Percentiles rank a stretch among this genome's conserved stretches.
phyloP scores from a whole-genome alignment of 2,113 vertebrate genomes.

The Pelusios castaneus region DNA sequence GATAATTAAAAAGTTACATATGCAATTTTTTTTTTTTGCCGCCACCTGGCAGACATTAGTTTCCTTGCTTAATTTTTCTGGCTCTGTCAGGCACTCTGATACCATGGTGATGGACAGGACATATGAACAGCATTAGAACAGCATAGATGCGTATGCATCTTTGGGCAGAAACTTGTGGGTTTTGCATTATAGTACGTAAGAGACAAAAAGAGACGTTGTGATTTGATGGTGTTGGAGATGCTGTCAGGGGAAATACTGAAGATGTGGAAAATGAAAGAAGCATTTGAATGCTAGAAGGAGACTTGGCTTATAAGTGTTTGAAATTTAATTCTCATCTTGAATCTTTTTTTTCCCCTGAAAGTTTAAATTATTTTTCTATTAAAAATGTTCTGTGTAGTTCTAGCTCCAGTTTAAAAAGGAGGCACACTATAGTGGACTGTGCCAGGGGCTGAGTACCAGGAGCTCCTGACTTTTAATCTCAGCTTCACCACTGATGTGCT shows the following conservation, averaged over 20 bases:
- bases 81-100: background rate
- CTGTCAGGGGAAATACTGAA: background rate
- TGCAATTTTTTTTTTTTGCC: background rate
- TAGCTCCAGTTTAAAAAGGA: background rate
- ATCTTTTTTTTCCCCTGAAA: background rate
- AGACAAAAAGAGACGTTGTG: background rate
- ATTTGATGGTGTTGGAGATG: rapidly evolving
- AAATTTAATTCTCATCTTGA: rapidly evolving
- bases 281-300: background rate
- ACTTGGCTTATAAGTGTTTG: background rate
- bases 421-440: background rate
- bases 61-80: background rate
- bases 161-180: background rate
- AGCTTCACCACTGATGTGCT: background rate
- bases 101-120: background rate
- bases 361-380: background rate
- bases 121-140: background rate
- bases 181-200: background rate
- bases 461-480: background rate
- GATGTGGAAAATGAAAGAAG: background rate
- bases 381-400: background rate
- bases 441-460: background rate
- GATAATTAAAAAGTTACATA: background rate
- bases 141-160: rapidly evolving
- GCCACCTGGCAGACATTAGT: background rate